Evolutionary conservation across 2,113 vertebrate species (phyloP).

Genomic region (Podarcis muralis): DNA sequence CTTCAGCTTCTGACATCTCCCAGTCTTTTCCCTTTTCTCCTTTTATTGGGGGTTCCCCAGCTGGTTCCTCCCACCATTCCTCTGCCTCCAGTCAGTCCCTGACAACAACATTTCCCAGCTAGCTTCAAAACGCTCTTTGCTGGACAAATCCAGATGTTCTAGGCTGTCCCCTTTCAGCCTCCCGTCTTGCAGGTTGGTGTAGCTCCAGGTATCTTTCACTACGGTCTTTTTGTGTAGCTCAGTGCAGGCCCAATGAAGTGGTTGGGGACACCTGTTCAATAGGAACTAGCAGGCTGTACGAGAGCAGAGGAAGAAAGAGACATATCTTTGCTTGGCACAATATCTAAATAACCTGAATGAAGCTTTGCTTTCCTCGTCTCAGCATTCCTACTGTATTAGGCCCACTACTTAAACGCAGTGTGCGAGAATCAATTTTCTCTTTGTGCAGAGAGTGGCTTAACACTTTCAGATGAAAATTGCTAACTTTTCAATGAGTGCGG

Average conservation of each 20-base stretch:
- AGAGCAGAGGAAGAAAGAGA: slow-evolving; percentile 13
- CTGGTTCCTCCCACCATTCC: too few species aligned
- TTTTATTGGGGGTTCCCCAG: too few species aligned
- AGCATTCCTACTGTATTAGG: slow-evolving; percentile 19
- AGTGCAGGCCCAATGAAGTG: neutral
- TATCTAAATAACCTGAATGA: neutral
- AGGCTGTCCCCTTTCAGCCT: neutral
- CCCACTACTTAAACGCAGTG: neutral
- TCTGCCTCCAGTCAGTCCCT: too few species aligned
- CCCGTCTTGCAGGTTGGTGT: neutral
- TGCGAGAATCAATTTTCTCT: slow-evolving; percentile 7
- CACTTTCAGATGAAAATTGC: slow-evolving; percentile 6
- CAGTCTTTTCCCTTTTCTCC: too few species aligned
- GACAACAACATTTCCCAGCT: neutral
- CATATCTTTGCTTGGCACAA: neutral
- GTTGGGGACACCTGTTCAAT: neutral
- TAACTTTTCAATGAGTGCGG: slow-evolving; percentile 3
- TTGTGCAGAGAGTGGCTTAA: neutral
- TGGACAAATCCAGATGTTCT: neutral
- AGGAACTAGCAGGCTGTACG: neutral
- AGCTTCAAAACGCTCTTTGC: neutral
- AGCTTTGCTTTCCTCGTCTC: neutral
- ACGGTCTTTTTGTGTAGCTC: neutral
- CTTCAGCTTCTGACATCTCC: too few species aligned
- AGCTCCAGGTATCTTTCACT: neutral